Conservation (phyloP, 2,797 vertebrate genomes). For the Natrix natrix region DNA sequence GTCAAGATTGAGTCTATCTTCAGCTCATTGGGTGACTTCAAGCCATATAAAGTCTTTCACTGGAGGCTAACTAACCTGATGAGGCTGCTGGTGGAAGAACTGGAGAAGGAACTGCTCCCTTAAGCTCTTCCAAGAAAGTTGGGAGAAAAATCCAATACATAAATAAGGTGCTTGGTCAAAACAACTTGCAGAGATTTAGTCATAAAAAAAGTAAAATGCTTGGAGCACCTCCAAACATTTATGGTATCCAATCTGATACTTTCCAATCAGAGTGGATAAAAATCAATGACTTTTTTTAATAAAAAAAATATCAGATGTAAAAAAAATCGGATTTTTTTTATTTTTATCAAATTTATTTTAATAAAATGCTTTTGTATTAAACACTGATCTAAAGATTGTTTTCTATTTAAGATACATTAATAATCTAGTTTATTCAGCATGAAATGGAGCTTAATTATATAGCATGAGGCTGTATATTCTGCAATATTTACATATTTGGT, state of each 20-base stretch:
- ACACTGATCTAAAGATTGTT: no score
- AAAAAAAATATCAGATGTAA: no score
- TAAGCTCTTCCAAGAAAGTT: neutral
- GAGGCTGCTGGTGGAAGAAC: neutral
- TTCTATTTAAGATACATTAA: no score
- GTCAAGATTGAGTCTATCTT: neutral
- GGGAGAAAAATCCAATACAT: neutral
- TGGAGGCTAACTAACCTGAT: neutral
- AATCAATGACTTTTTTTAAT: no score
- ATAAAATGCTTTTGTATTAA: no score
- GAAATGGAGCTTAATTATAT: no score
- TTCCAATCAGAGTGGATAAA: neutral
- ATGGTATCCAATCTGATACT: neutral
- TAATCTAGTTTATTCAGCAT: no score
- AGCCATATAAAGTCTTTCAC: neutral
- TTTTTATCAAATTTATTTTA: no score
- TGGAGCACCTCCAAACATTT: neutral
- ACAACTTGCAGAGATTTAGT: neutral
- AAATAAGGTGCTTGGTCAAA: neutral
- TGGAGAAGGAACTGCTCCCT: neutral
- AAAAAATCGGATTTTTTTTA: no score
- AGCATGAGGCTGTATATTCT: no score
- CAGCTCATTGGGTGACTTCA: neutral
- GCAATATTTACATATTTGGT: no score
- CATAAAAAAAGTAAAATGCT: neutral